Base-by-base conservation (phyloP, 2,797 vertebrate genomes). In the Sphenopsis melanotis region DNA sequence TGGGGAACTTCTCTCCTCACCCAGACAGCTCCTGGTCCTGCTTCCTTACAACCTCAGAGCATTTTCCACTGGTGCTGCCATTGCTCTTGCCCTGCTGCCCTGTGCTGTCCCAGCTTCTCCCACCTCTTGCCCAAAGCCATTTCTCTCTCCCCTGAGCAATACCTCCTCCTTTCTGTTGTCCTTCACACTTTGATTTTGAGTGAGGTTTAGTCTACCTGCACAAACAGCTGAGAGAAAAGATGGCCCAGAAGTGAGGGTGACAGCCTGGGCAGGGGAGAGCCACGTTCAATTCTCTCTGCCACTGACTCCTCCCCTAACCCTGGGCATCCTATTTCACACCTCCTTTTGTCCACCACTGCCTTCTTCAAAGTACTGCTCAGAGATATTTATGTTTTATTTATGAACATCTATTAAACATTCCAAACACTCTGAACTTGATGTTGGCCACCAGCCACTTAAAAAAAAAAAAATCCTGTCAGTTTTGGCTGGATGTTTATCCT, bases 61-160 rank as follows among this genome's bases (percentile, higher is more conserved):
- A 32, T 50, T 74, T 78, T 63, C 64, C 39, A n/a, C 30, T 52
- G 39, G 14, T 52, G 60, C 60, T 93, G 75, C 36, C 44, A 16
- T 18, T 0, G 0, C 37, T 79, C 50, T 78, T 8, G 1, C 24
- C 15, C 50, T 6, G 0, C 22, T 47, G 41, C 57, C 32, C 41
- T 26, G 52, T 10, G 30, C 70, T 39, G 57, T 21, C 75, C 27
- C 57, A 68, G 17, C 46, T 70, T 39, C 36, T 39, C 56, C 36
- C 70, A 61, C 29, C 59, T 70, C 36, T 63, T 39, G 8, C 16
- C 60, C 52, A 66, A 83, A 85, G 47, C 9, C 7, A 39, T n/a
- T 76, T 50, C 11, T 65, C 24, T 42, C 36, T 57, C 30, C 10
- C 21, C 12, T 53, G 30, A 90, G 27, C 37, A 68, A 19, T 6